A percentile compares a stretch with the other conserved stretches of the same genome.
Conservation (phyloP, 2,113 vertebrate genomes). For the Tapirus terrestris region DNA sequence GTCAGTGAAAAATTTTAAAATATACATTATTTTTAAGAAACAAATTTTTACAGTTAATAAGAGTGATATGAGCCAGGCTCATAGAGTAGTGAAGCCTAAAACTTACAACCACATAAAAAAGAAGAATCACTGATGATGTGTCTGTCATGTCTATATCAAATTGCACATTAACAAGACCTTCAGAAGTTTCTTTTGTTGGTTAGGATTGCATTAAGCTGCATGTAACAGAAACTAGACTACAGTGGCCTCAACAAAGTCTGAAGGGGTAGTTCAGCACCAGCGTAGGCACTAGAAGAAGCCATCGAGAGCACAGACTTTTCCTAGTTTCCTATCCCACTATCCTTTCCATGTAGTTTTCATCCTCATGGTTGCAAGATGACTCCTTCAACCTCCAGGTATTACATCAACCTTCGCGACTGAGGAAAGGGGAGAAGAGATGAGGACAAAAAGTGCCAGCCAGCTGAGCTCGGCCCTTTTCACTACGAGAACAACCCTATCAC, state of each 20-base stretch:
- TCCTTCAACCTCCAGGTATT: background rate
- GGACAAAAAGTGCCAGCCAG: background rate
- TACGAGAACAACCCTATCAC: background rate
- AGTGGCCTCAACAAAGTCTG: background rate
- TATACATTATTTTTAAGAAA: background rate
- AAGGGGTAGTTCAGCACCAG: background rate
- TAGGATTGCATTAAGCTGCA: background rate
- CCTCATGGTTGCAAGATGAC: background rate
- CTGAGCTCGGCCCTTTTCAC: background rate
- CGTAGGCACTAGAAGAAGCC: background rate
- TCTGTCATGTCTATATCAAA: background rate
- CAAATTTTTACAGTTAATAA: background rate
- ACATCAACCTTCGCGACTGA: background rate
- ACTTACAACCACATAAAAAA: background rate
- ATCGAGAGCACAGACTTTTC: fast-evolving
- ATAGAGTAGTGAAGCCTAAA: background rate
- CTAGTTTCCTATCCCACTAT: background rate
- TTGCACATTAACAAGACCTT: background rate
- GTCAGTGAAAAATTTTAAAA: background rate
- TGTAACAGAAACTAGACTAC: background rate
- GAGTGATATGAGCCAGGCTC: background rate
- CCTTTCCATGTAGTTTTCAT: background rate
- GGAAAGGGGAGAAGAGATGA: background rate
- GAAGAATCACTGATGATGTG: background rate
- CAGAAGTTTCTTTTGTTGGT: background rate